Evolutionary conservation across 2,797 vertebrate genomes (phyloP).

Genomic region (Pipistrellus nathusii): DNA sequence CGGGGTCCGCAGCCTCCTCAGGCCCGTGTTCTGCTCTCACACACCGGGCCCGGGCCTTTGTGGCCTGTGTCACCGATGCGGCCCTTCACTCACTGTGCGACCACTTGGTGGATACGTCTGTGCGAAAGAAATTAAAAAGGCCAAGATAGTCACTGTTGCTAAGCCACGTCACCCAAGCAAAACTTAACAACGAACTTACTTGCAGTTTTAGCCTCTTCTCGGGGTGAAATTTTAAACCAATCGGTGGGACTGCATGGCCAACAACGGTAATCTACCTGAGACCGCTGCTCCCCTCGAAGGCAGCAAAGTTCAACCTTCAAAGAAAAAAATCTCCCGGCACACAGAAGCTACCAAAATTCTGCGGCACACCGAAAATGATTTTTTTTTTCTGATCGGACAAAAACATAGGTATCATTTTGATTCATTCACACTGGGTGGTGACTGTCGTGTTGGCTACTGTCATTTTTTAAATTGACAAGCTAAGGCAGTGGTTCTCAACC

Average conservation of each 20-base stretch:
- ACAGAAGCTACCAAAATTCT: neutral
- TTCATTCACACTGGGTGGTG: neutral
- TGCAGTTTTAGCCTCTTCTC: neutral
- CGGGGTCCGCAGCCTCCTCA: neutral
- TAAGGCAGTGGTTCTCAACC: neutral
- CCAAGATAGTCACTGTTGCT: neutral
- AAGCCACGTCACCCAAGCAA: neutral
- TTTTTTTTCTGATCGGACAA: neutral
- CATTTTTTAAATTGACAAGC: neutral
- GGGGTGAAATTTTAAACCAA: neutral
- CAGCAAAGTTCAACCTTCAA: neutral
- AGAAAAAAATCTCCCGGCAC: neutral
- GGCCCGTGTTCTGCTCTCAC: neutral
- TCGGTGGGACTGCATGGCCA: neutral
- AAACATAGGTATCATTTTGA: neutral
- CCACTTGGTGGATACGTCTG: neutral
- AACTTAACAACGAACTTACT: too few relatives aligned
- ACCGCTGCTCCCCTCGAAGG: neutral
- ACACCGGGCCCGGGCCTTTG: neutral
- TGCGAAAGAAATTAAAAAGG: neutral
- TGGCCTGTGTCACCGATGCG: neutral
- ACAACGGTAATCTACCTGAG: neutral
- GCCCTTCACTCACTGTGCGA: neutral
- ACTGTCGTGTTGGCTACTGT: neutral
- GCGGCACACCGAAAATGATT: neutral